phyloP scores from a whole-genome alignment of 2,797 vertebrate genomes.

The Phoebastria nigripes region DNA sequence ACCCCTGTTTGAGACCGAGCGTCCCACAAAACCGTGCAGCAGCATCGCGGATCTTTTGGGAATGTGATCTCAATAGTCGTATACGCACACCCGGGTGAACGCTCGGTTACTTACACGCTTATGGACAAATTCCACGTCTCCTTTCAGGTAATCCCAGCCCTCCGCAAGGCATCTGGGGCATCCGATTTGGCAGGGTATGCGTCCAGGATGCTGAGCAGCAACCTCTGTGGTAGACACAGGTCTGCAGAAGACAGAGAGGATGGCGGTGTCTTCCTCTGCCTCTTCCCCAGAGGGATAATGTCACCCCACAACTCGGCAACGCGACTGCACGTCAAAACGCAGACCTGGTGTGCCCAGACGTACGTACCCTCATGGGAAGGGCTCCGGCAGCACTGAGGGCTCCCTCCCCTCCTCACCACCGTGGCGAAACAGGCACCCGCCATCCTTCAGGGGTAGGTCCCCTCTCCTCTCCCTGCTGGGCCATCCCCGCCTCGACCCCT shows the following conservation, averaged over 20 bases:
- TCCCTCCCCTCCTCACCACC: not conserved
- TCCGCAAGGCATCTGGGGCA: not conserved
- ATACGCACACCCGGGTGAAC: accelerated
- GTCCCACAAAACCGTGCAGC: accelerated
- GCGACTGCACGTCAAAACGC: accelerated
- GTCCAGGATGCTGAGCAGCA: not conserved
- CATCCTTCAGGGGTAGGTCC: accelerated
- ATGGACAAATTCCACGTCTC: accelerated
- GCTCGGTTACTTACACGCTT: accelerated
- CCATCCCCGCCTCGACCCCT: accelerated
- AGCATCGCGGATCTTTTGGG: accelerated
- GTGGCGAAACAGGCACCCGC: accelerated
- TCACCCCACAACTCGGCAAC: not conserved
- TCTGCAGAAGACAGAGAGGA: not conserved
- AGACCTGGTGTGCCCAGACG: accelerated
- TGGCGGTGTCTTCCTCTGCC: accelerated
- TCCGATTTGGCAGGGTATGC: accelerated
- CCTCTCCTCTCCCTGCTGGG: not conserved
- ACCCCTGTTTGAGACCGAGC: accelerated
- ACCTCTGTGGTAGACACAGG: accelerated
- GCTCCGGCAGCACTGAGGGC: not conserved
- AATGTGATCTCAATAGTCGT: accelerated
- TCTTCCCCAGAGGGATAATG: not conserved
- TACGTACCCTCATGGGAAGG: accelerated
- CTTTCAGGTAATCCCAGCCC: not conserved